Evolutionary conservation across 2,888 invertebrate genomes (phyloP), one percentile per base, ranked within the genome.

Genomic region (Protodeltote pygarga): DNA sequence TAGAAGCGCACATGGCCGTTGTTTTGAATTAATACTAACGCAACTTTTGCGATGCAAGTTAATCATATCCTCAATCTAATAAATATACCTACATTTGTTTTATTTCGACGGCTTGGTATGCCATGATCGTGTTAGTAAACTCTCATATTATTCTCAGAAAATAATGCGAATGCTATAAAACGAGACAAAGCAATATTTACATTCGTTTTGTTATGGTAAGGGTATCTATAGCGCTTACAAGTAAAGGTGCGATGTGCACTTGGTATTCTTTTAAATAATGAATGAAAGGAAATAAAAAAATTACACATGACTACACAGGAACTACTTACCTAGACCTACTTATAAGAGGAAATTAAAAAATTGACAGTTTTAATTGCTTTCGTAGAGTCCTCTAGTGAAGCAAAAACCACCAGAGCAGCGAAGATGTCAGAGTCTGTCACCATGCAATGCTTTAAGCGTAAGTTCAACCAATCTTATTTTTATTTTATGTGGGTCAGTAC

Each of bases 371-470:
- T 42, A 40, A 35, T 59, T 17, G 16, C 24, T 61, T 71, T 69
- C 32, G 4, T 50, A 83, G 80, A 72, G 64, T 39, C 65, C 71
- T 3, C 40, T 21, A 3, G 19, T 34, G 5, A 78, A 69, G n/a
- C n/a, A n/a, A 46, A 79, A 68, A 31, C 15, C 38, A 28, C 3
- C 25, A n/a, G 69, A 66, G 37, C 73, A 66, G 37, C 73, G 81
- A 71, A 79, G 85, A 80, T 81, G 79, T 53, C 81, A 82, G 50
- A 87, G 87, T 59, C 71, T 85, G 41, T 83, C 85, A 2, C 82
- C 86, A 5, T 39, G 65, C 74, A 20, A 53, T 21, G 17, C 34
- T 31, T 84, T 85, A 58, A 81, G 83, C 66, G 14, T 15, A 21
- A 37, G 3, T 38, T n/a, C 20, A 15, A 10, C 9, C 20, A 20